Base-by-base conservation (phyloP, 2,797 vertebrate species). In the Ctenopoma kingsleyae region DNA sequence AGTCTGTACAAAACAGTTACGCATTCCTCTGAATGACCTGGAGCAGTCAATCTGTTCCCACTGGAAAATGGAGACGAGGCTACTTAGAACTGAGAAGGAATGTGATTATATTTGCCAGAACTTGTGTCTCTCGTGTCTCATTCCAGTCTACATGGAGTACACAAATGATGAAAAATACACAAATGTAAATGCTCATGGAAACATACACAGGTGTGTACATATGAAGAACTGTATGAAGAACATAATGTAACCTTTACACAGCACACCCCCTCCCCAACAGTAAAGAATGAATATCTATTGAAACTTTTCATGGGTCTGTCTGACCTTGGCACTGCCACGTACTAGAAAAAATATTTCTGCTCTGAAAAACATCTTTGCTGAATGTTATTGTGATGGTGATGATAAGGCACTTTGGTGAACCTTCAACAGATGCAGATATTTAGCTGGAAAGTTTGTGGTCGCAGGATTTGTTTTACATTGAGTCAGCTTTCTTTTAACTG, bases 21-120 rank as follows among this genome's bases (percentile, higher is more conserved):
- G 41, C 58, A 56, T 73, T 81, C 52, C 60, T 68, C 51, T 12
- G 64, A 55, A 67, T 72, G 71, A 63, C 67, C 66, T 1, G 52
- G 55, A 51, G 55, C 69, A 38, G 61, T 20, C 59, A 12, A 49
- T 25, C 27, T 1, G 4, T 32, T 80, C 71, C 73, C 74, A 38
- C 44, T 74, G 70, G 85, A 65, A 54, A 40, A 48, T 2, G 25
- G 75, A 58, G 57, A 81, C 40, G 76, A 71, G 54, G 80, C 83
- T 74, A 74, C 78, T 78, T 72, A 23, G 41, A 43, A 61, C n/a
- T 9, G 56, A 57, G 76, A 60, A 68, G 63, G 80, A 85, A 76
- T 69, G 68, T 74, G 68, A 67, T 80, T 70, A 65, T 30, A 53
- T 62, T 81, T 59, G 69, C 52, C 36, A 59, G 74, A 80, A 72